Evolutionary conservation across 2,797 vertebrate species (phyloP).

Genomic region (Trachops cirrhosus): DNA sequence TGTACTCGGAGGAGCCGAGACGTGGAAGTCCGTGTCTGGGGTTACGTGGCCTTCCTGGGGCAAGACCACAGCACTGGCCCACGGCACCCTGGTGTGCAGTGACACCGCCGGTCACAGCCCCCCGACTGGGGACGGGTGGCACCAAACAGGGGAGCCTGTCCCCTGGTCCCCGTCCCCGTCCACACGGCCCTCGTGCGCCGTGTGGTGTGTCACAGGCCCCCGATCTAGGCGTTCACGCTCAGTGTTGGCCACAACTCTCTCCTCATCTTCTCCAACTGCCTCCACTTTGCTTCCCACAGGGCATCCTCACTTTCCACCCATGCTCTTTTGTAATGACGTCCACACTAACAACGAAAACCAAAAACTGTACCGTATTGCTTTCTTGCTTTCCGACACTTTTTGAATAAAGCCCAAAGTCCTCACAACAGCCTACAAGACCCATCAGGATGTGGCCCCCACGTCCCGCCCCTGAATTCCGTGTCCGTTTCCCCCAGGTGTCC

Average conservation of each 20-base stretch:
- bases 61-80: background rate
- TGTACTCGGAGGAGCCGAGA: background rate
- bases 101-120: background rate
- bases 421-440: background rate
- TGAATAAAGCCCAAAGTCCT: background rate
- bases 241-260: background rate
- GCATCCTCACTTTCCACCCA: background rate
- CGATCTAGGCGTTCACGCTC: background rate
- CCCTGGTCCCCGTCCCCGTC: background rate
- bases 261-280: background rate
- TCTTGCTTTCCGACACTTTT: background rate
- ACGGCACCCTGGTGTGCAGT: background rate
- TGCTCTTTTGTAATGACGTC: background rate
- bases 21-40: background rate
- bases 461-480: background rate
- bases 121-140: background rate
- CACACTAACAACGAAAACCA: background rate
- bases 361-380: background rate
- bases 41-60: background rate
- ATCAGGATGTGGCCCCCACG: rapidly evolving
- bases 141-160: rapidly evolving
- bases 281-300: background rate
- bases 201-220: background rate
- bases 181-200: background rate
- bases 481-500: background rate